Base-by-base conservation (phyloP, 2,888 invertebrate species). In the Standfussiana lucernea region DNA sequence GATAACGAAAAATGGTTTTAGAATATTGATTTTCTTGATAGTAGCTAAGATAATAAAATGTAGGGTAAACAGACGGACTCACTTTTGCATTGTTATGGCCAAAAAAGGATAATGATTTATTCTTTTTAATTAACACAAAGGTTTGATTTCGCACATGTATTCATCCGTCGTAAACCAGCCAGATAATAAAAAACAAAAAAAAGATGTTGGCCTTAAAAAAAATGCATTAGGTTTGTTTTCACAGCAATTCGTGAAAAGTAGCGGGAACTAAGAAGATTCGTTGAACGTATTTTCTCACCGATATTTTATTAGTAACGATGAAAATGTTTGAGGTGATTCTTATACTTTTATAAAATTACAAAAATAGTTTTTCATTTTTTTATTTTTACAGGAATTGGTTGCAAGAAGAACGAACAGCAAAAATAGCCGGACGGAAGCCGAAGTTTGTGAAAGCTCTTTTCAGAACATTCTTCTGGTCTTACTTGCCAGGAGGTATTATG, bases 401-500 rank as follows among this genome's bases (percentile, higher is more conserved):
- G 7, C 84, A 89, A 74, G 96, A 93, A 89, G 94, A 95, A 88
- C 89, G 84, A 13, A 83, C 86, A 47, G 95, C 95, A 2, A 94
- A 91, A 79, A 87, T 91, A 13, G 80, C 86, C 21, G 94, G 95
- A 5, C 89, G 89, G 74, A 71, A 91, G 10, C 93, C 96, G 1
- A 96, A 95, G 2, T 91, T 95, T 76, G 84, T 75, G 24, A 94
- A 86, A 90, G 93, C 91, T 28, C 87, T 96, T 8, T 66, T 89
- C 13, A 95, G 84, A 83, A 92, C 95, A 32, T 96, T 96, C 78
- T 86, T 92, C 4, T 93, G 93, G 92, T 92, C 94, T 1, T 96
- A 89, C 75, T 18, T 96, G 35, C 94, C 94, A 7, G 95, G 95
- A 42, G 96, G 96, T 7, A 56, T 95, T 0, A 91, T 95, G 91